phyloP scores from a whole-genome alignment of 2,888 invertebrate genomes.

The Molanna angustata region DNA sequence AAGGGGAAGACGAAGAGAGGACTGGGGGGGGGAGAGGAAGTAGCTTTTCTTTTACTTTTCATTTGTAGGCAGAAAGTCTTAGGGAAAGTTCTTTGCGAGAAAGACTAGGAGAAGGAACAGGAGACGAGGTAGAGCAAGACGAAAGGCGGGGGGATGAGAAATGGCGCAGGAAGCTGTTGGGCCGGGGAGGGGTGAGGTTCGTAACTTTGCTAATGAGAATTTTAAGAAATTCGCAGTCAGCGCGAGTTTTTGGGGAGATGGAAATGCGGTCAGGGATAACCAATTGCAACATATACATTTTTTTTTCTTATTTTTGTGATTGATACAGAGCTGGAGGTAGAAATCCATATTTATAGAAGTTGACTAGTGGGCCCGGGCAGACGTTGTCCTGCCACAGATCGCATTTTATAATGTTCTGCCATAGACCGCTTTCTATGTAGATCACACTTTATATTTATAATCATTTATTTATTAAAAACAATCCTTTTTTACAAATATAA shows the following conservation, averaged over 20 bases:
- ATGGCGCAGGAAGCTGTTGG: neutral
- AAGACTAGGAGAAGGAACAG: neutral
- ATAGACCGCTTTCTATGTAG: no score
- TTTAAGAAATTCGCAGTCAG: conserved; percentile 34
- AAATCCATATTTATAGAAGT: no score
- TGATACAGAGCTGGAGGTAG: neutral
- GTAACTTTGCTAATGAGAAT: conserved; percentile 33
- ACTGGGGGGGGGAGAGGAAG: conserved; percentile 2
- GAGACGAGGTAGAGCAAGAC: neutral
- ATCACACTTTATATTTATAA: no score
- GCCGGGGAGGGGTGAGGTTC: conserved; percentile 13
- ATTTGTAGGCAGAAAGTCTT: conserved; percentile 15
- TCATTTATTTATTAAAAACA: no score
- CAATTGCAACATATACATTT: no score
- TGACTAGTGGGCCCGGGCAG: no score
- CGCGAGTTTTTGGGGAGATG: conserved; percentile 21
- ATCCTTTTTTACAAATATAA: no score
- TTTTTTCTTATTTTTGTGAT: no score
- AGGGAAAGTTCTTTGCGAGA: conserved; percentile 4
- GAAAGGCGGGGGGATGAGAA: conserved; percentile 1
- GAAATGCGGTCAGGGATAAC: neutral
- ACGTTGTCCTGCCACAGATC: no score
- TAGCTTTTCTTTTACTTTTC: conserved; percentile 11
- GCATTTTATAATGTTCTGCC: no score
- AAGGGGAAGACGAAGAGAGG: no score